Evolutionary conservation across 53 echinoderm and acorn worm species (phyloP).

Genomic region (Paracentrotus lividus): DNA sequence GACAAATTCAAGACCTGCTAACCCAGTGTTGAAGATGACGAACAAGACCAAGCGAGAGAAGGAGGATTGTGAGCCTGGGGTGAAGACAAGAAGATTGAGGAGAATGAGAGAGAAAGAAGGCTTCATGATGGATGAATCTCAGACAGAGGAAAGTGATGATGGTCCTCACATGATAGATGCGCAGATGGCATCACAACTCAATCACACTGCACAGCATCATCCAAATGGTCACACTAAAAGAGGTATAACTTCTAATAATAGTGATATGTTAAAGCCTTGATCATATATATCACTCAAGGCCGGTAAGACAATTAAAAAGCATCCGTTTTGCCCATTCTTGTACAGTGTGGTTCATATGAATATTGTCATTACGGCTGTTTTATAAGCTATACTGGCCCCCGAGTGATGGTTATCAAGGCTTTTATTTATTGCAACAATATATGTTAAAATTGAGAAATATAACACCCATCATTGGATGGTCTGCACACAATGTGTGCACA

Average conservation of each 20-base stretch:
- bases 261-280: background rate
- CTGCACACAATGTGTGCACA: too few relatives aligned
- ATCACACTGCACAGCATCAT: background rate
- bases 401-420: too few relatives aligned
- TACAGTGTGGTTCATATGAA: too few relatives aligned
- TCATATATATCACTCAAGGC: too few relatives aligned
- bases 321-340: too few relatives aligned
- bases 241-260: background rate
- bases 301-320: too few relatives aligned
- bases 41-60: background rate
- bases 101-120: constrained; percentile 1
- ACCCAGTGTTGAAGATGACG: background rate
- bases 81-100: background rate
- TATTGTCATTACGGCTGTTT: too few relatives aligned
- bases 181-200: background rate
- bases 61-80: background rate
- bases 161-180: background rate
- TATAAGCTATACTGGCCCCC: too few relatives aligned
- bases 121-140: background rate
- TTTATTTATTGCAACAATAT: too few relatives aligned
- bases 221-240: background rate
- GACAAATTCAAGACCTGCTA: background rate
- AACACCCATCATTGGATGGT: too few relatives aligned
- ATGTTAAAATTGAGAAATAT: too few relatives aligned
- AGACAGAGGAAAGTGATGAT: background rate